Conservation (phyloP, 2,113 vertebrate species). For the Machaerirhynchus nigripectus region DNA sequence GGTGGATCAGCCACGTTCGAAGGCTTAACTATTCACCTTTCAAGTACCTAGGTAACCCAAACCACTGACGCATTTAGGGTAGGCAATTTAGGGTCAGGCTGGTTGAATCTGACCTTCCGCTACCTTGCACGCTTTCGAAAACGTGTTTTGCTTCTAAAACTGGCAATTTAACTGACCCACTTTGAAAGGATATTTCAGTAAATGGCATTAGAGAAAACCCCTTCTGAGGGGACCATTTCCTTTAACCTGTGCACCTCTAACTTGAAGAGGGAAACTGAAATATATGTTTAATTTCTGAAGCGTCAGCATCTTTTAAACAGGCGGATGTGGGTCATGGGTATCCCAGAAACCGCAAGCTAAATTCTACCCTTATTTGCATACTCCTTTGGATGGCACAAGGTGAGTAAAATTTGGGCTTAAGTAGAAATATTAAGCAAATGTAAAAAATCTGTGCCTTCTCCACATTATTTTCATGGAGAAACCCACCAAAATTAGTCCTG, state of each 20-base stretch:
- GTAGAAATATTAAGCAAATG: not conserved
- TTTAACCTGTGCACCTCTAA: constrained; percentile 36
- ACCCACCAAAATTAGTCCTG: not conserved
- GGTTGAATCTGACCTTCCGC: not conserved
- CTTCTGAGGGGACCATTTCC: constrained; percentile 61
- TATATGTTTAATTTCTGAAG: not conserved
- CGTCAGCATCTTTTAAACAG: not conserved
- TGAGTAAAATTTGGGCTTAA: not conserved
- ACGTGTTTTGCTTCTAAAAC: not conserved
- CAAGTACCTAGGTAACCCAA: not conserved
- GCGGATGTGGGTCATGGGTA: not conserved
- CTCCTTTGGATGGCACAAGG: not conserved
- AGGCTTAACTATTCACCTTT: not conserved
- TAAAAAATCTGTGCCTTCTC: not conserved
- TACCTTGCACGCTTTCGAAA: not conserved
- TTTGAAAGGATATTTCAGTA: constrained; percentile 75
- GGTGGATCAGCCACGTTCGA: rapidly evolving
- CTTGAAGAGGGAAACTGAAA: constrained; percentile 57
- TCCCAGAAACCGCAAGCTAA: not conserved
- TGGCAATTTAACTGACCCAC: constrained; percentile 70
- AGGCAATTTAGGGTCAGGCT: not conserved
- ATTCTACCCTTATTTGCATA: not conserved
- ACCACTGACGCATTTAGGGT: constrained; percentile 10
- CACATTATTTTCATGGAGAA: not conserved
- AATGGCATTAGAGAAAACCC: constrained; percentile 52